These are phyloP conservation scores for Acleris laterana DNA, from an alignment of 2,888 invertebrate genomes.

Conservation along the genomic window DNA sequence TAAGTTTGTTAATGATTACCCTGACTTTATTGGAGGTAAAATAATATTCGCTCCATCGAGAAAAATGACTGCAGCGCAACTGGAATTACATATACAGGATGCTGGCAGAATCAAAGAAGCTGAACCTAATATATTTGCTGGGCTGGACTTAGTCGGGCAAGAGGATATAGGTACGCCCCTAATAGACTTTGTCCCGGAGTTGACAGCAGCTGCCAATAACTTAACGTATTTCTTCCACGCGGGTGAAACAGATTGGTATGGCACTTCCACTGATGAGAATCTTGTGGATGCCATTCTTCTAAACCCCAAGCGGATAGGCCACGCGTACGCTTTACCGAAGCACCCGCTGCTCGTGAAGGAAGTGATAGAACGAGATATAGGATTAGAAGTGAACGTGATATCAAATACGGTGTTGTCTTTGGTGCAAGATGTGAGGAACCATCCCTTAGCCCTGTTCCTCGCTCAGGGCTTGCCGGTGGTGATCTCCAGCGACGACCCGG, in stretches of 20 bases:
- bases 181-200: conserved; percentile 83
- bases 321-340: conserved; percentile 89
- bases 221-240: conserved; percentile 91
- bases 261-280: conserved; percentile 87
- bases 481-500: conserved; percentile 91
- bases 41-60: conserved; percentile 88
- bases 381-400: conserved; percentile 90
- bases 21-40: conserved; percentile 87
- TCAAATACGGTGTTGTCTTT: conserved; percentile 90
- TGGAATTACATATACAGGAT: conserved; percentile 60
- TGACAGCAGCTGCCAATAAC: conserved; percentile 75
- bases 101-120: conserved; percentile 68
- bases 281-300: conserved; percentile 91
- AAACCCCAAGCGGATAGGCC: conserved; percentile 90
- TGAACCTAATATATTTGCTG: conserved; percentile 88
- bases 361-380: conserved; percentile 85
- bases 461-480: conserved; percentile 89
- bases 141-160: conserved; percentile 92
- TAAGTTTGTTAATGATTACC: conserved; percentile 84
- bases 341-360: conserved; percentile 87
- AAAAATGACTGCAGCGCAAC: neutral
- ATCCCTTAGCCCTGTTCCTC: conserved; percentile 87
- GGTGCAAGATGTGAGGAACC: conserved; percentile 89
- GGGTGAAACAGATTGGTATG: conserved; percentile 92
- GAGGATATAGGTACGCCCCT: conserved; percentile 89